These are phyloP conservation scores for Drosophila prosaltans DNA, from an alignment of 1,140 invertebrate species.

Conservation along the genomic window DNA sequence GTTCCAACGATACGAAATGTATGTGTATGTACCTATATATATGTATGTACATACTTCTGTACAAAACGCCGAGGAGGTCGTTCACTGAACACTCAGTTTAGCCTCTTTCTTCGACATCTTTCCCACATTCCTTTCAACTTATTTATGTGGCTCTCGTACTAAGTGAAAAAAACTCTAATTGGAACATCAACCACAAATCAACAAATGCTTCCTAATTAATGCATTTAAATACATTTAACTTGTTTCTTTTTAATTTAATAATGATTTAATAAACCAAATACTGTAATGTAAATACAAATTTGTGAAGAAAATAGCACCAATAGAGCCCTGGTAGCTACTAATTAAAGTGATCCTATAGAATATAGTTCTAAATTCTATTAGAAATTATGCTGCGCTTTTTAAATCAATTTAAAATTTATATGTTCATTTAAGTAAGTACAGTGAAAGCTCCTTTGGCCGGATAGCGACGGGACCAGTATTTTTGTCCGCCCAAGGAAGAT, in stretches of 20 bases:
- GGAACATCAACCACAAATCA: constrained; percentile 36
- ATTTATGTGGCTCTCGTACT: constrained; percentile 18
- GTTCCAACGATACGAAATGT: constrained; percentile 24
- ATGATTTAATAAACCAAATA: neutral
- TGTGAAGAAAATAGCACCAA: too few relatives aligned
- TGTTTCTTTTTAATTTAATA: neutral
- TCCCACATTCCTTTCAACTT: constrained; percentile 2
- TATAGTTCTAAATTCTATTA: too few relatives aligned
- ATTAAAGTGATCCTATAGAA: too few relatives aligned
- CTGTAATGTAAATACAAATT: too few relatives aligned
- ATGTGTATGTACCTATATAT: constrained; percentile 1
- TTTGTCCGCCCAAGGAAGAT: too few relatives aligned
- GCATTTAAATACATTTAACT: constrained; percentile 8
- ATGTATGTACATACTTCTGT: constrained; percentile 15
- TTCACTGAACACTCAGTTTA: constrained; percentile 46
- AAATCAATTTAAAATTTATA: too few relatives aligned
- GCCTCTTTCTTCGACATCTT: constrained; percentile 49
- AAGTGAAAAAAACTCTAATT: constrained; percentile 51
- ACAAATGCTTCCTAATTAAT: neutral
- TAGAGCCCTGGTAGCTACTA: too few relatives aligned
- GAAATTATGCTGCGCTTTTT: too few relatives aligned
- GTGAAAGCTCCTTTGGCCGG: too few relatives aligned
- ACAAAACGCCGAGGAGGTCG: constrained; percentile 62
- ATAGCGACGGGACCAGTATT: too few relatives aligned
- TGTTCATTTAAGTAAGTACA: too few relatives aligned